Conservation (phyloP, 2,888 invertebrate genomes). For the Anticlea derivata region DNA sequence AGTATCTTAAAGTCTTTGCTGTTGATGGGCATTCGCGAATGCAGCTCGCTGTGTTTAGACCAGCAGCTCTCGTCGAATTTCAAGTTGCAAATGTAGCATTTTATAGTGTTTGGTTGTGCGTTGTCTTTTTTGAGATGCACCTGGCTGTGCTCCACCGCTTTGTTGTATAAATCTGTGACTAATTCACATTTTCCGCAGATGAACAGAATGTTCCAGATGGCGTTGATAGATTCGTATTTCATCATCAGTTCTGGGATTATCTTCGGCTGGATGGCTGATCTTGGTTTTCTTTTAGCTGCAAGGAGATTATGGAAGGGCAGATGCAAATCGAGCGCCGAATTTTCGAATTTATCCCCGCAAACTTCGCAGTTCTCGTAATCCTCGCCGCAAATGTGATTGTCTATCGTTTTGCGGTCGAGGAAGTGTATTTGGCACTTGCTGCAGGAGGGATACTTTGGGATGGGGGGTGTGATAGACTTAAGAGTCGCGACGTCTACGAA, state of each 20-base stretch:
- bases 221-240: slow-evolving; percentile 51
- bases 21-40: slow-evolving; percentile 35
- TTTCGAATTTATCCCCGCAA: slow-evolving; percentile 46
- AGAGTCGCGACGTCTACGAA: slow-evolving; percentile 38
- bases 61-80: slow-evolving; percentile 48
- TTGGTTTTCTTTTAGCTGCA: neutral
- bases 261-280: neutral
- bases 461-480: slow-evolving; percentile 34
- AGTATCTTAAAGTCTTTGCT: slow-evolving; percentile 50
- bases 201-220: slow-evolving; percentile 59
- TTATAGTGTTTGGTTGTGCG: slow-evolving; percentile 32
- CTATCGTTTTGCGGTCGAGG: slow-evolving; percentile 1
- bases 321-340: slow-evolving; percentile 45
- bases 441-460: slow-evolving; percentile 44
- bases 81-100: slow-evolving; percentile 53
- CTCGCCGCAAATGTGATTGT: slow-evolving; percentile 38
- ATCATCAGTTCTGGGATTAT: slow-evolving; percentile 47
- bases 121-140: slow-evolving; percentile 47
- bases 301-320: slow-evolving; percentile 44
- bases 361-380: slow-evolving; percentile 38
- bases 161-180: slow-evolving; percentile 53
- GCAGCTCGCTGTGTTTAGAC: slow-evolving; percentile 46
- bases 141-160: slow-evolving; percentile 57
- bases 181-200: slow-evolving; percentile 50
- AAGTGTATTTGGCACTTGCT: slow-evolving; percentile 45